These are phyloP conservation scores for Riptortus pedestris DNA, from an alignment of 1,140 invertebrate species.

Conservation along the genomic window DNA sequence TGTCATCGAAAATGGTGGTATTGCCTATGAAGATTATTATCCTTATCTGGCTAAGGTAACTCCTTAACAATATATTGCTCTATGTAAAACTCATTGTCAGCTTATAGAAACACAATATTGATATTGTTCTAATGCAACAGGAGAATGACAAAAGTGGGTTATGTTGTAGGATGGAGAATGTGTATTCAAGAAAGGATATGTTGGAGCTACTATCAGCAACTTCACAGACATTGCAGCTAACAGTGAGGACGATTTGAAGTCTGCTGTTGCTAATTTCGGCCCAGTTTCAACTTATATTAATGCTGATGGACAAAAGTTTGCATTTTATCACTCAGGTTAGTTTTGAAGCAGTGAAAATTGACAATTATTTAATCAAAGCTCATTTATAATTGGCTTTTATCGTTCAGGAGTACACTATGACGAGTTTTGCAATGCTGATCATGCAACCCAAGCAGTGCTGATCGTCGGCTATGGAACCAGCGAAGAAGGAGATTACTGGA, in stretches of 20 bases:
- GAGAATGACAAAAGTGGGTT: neutral
- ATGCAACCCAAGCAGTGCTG: no score
- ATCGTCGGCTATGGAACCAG: no score
- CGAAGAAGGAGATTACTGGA: no score
- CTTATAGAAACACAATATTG: neutral
- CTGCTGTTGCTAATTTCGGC: neutral
- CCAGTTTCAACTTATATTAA: neutral
- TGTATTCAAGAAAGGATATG: neutral
- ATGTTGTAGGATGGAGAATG: neutral
- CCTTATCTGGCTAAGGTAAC: slow-evolving; percentile 48
- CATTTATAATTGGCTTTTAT: no score
- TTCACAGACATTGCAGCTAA: neutral
- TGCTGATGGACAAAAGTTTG: no score
- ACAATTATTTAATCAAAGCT: no score
- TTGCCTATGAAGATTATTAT: slow-evolving; percentile 88
- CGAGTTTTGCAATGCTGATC: no score
- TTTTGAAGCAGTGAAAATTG: no score
- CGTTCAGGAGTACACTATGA: no score
- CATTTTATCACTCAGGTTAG: no score
- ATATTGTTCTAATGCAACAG: neutral
- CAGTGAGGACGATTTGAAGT: neutral
- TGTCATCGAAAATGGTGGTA: slow-evolving; percentile 77
- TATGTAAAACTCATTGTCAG: neutral
- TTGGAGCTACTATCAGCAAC: neutral
- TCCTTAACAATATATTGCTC: neutral